phyloP scores from a whole-genome alignment of 2,113 vertebrate genomes.

The Macheiramphus alcinus region DNA sequence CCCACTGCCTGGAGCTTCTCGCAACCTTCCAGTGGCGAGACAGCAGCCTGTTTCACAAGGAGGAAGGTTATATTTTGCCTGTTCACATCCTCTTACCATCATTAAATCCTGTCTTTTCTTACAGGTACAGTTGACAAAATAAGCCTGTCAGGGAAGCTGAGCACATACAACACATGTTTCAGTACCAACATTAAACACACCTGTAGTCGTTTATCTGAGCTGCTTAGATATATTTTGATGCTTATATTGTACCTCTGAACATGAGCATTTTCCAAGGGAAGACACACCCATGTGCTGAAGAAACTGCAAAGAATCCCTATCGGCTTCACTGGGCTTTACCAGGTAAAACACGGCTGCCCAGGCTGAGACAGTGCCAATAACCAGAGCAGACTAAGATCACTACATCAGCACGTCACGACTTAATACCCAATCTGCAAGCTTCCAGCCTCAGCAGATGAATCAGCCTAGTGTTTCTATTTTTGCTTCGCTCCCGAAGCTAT shows the following conservation, averaged over 20 bases:
- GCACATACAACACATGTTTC: not conserved
- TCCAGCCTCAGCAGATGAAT: constrained; percentile 26
- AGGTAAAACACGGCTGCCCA: not conserved
- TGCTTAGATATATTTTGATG: rapidly evolving
- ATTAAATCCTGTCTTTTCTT: not conserved
- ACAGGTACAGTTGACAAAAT: not conserved
- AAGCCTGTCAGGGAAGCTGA: not conserved
- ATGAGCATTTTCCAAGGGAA: not conserved
- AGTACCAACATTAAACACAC: rapidly evolving
- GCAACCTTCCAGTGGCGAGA: not conserved
- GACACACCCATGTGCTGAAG: not conserved
- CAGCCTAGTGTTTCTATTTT: constrained; percentile 49
- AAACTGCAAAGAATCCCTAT: not conserved
- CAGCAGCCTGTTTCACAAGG: not conserved
- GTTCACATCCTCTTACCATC: not conserved
- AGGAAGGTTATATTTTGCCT: not conserved
- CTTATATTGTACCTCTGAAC: rapidly evolving
- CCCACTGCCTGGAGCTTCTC: not conserved
- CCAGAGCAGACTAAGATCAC: not conserved
- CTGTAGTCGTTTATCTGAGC: not conserved
- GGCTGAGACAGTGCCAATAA: not conserved
- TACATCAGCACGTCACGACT: not conserved
- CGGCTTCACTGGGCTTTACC: not conserved
- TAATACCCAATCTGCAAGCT: not conserved
- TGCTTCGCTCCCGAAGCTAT: not conserved